phyloP scores from a whole-genome alignment of 2,888 invertebrate species.

The Ochropleura plecta region DNA sequence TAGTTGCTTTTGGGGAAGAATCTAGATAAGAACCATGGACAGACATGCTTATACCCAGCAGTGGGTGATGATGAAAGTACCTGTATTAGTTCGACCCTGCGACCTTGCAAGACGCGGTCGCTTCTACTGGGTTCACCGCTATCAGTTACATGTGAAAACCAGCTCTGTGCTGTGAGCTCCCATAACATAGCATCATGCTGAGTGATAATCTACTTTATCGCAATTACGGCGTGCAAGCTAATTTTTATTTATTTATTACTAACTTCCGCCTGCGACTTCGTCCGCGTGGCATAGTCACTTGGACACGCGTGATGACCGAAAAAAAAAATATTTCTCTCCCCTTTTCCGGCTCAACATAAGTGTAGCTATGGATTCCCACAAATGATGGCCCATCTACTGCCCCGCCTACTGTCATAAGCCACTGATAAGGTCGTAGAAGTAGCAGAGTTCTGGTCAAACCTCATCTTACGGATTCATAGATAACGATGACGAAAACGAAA shows the following conservation, averaged over 20 bases:
- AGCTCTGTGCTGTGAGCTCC: too few relatives aligned
- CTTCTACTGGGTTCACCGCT: neutral
- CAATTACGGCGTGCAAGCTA: too few relatives aligned
- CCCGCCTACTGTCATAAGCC: neutral
- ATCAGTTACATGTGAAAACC: neutral
- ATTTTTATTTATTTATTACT: too few relatives aligned
- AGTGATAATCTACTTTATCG: too few relatives aligned
- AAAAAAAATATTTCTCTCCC: too few relatives aligned
- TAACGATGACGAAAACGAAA: neutral
- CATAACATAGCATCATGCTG: too few relatives aligned
- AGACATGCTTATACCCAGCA: neutral
- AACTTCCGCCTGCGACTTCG: too few relatives aligned
- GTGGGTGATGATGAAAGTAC: neutral
- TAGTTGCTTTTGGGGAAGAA: neutral
- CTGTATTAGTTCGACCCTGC: neutral
- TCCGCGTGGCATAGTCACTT: too few relatives aligned
- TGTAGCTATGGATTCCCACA: neutral
- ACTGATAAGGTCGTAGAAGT: neutral
- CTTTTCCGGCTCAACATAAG: neutral
- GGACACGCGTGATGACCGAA: too few relatives aligned
- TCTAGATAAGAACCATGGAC: neutral
- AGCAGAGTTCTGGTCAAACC: neutral
- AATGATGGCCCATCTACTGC: neutral
- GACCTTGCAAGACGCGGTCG: neutral
- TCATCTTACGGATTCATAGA: neutral